A percentile compares a stretch with the other conserved stretches of the same genome.
These are phyloP conservation scores for Ecliptopera silaceata DNA, from an alignment of 2,888 invertebrate species.

Conservation along the genomic window DNA sequence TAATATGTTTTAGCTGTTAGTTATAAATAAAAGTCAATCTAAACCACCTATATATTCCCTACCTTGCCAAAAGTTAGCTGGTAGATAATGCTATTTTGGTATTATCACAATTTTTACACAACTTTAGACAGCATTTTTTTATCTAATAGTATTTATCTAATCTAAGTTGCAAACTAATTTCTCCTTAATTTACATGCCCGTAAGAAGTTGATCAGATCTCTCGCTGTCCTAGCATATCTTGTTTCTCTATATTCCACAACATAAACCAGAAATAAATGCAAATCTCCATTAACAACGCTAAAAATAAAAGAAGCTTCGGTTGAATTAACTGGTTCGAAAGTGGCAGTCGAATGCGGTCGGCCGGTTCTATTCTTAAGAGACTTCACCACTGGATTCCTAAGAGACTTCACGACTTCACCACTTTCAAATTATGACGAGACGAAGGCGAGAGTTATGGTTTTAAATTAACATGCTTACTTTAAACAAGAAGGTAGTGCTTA, in stretches of 20 bases:
- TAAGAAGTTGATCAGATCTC: constrained; percentile 5
- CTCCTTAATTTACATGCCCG: not conserved
- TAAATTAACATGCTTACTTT: not conserved
- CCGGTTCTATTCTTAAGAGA: constrained; percentile 15
- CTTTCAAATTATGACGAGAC: not conserved
- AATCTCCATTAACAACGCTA: constrained; percentile 24
- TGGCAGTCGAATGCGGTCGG: constrained; percentile 20
- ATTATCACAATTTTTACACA: too few species aligned
- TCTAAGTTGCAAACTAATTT: too few species aligned
- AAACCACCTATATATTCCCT: too few species aligned
- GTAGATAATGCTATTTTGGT: too few species aligned
- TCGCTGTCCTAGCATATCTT: constrained; percentile 13
- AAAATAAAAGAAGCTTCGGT: constrained; percentile 27
- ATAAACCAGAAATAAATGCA: constrained; percentile 28
- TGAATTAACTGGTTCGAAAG: constrained; percentile 33
- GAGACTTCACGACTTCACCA: constrained; percentile 2
- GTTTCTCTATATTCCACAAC: constrained; percentile 19
- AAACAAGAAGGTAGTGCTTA: not conserved
- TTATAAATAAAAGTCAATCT: too few species aligned
- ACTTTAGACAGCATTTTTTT: too few species aligned
- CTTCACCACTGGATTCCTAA: constrained; percentile 2
- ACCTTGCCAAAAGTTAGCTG: too few species aligned
- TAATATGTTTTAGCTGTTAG: too few species aligned
- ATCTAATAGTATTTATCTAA: too few species aligned
- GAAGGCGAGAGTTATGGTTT: not conserved